Conservation (phyloP, 2,113 vertebrate genomes). For the Rhipidura dahli region DNA sequence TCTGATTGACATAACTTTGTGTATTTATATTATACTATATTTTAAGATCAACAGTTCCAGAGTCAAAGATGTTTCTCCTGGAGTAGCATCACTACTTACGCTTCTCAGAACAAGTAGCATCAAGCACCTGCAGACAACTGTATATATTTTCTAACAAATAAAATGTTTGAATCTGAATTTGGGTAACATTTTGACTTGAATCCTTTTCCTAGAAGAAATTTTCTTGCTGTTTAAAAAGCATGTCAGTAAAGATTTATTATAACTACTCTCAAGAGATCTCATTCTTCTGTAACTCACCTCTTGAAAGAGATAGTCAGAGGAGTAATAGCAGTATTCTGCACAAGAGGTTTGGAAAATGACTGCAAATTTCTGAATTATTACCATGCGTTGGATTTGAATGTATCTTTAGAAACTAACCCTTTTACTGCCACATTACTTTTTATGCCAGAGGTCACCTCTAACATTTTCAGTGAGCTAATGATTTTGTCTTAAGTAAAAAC, state of each 20-base stretch:
- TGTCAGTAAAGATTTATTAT: slow-evolving; percentile 67
- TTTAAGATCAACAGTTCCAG: slow-evolving; percentile 1
- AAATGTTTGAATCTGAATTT: slow-evolving; percentile 58
- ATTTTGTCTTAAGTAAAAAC: slow-evolving; percentile 11
- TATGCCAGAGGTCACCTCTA: slow-evolving; percentile 29
- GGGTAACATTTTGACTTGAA: slow-evolving; percentile 65
- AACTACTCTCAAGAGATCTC: slow-evolving; percentile 43
- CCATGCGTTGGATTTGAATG: neutral
- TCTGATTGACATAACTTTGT: slow-evolving; percentile 3
- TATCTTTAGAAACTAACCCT: neutral
- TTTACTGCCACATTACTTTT: slow-evolving; percentile 34
- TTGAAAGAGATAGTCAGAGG: slow-evolving; percentile 58
- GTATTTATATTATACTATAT: neutral
- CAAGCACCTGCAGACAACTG: neutral
- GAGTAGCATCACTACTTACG: slow-evolving; percentile 16
- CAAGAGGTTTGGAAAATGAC: neutral
- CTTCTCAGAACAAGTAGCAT: slow-evolving; percentile 20
- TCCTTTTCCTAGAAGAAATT: slow-evolving; percentile 56
- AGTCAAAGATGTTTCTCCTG: slow-evolving; percentile 10
- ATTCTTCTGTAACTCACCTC: slow-evolving; percentile 25
- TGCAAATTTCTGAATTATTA: slow-evolving; percentile 21
- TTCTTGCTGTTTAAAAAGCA: slow-evolving; percentile 60
- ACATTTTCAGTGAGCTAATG: neutral
- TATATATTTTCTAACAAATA: slow-evolving; percentile 49
- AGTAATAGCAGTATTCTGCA: neutral